Evolutionary conservation across 2,113 vertebrate species (phyloP), one percentile per base, ranked within the genome.

Genomic region (Cephalopterus ornatus): DNA sequence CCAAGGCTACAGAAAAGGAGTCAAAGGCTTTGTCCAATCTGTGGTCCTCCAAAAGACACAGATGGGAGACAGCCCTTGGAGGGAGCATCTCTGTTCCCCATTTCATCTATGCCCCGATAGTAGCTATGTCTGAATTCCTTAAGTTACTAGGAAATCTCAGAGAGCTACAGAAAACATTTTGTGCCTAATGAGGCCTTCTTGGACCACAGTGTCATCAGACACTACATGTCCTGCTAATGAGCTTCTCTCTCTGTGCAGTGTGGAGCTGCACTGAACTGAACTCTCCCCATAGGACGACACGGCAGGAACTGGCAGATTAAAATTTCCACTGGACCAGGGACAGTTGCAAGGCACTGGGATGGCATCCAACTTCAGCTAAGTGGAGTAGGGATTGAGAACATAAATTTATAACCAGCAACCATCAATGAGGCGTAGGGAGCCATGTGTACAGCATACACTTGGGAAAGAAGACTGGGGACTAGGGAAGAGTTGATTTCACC

Each of bases 171-270:
- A 93, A 95, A 94, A 75, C 93, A 95, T 97, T 95, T 84, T 94
- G 96, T 97, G 95, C 95, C 90, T 97, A 97, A 97, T 96, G 95
- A 96, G 92, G 96, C 95, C 97, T 97, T 96, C 82, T 96, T 95
- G 96, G 93, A 88, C 92, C 93, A 93, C 80, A 93, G 91, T 95
- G 92, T 85, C 88, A 95, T 95, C 94, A 96, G 88, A 93, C 71
- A 77, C 95, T 71, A 95, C 92, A 96, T 21, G 89, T 78, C 92
- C 96, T 90, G 81, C 91, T 97, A 97, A 97, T 96, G 95, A 96
- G 93, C 88, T 91, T 96, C 93, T 93, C 93, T 93, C 92, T 96
- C 88, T 96, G 89, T 88, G 96, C 92, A 78, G 91, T 8, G 52
- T 13, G 56, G 86, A 96, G 88, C 80, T 62, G 79, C 90, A 41